A percentile compares a stretch with the other conserved stretches of the same genome.
Evolutionary conservation across 2,113 vertebrate species (phyloP).

Genomic region (Eidolon helvum): DNA sequence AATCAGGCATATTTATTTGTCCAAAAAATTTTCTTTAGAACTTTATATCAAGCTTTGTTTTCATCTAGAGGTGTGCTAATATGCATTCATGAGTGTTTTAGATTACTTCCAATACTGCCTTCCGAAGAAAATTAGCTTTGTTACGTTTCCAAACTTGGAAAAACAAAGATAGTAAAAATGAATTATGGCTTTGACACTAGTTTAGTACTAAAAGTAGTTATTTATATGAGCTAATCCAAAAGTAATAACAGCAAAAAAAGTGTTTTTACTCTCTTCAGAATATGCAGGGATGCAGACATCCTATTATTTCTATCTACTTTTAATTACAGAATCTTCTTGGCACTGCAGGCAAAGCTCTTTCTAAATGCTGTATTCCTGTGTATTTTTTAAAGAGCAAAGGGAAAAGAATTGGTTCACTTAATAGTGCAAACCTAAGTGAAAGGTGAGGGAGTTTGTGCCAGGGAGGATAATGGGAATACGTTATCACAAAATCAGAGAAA

Average conservation of each 20-base stretch:
- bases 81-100: background rate
- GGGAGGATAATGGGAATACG: conserved; percentile 29
- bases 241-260: conserved; percentile 36
- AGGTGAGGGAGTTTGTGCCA: conserved; percentile 41
- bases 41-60: background rate
- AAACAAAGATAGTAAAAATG: conserved; percentile 61
- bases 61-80: background rate
- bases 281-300: background rate
- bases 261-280: background rate
- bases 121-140: conserved; percentile 37
- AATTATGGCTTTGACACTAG: conserved; percentile 36
- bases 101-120: background rate
- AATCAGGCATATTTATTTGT: background rate
- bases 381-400: background rate
- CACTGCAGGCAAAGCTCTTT: background rate
- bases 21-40: background rate
- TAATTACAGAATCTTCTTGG: background rate
- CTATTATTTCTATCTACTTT: background rate
- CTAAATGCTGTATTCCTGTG: background rate
- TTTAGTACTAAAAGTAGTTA: conserved; percentile 23
- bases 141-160: conserved; percentile 48
- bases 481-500: conserved; percentile 55
- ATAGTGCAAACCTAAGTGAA: background rate
- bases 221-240: conserved; percentile 55
- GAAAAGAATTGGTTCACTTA: background rate